Base-by-base conservation (phyloP, 2,113 vertebrate genomes). In the Galeopterus variegatus region DNA sequence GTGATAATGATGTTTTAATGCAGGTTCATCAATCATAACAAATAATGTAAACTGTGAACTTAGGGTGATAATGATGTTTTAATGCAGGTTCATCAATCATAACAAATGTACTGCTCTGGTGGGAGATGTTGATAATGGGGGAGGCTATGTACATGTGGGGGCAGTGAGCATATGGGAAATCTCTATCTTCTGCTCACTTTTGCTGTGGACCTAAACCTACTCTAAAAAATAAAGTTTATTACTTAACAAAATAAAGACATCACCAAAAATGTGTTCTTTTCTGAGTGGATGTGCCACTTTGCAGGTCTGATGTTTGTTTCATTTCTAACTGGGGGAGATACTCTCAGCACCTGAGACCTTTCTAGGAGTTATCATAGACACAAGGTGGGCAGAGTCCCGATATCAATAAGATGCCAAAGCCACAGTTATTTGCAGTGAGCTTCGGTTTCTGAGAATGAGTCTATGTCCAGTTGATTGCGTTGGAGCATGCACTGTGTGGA, bases 211-310 rank as follows among this genome's bases (percentile, higher is more conserved):
- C 28, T 83, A 36, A 67, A 83, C 67, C 50, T 85, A 24, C 72
- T 54, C 19, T 84, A 83, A 15, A 88, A 88, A 77, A 69, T 92
- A 45, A 88, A 70, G 41, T 69, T 64, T 73, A n/a, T 56, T 21
- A 36, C 33, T 54, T 69, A 8, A 26, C 36, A 41, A 48, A 41
- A 41, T 41, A 41, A 21, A 9, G 17, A 75, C 7, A 26, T 6
- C n/a, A 17, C 14, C 28, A 41, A 81, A 87, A 72, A 28, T 75
- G 60, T 54, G 2, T 64, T 19, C 31, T 91, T 87, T 90, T 4
- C 31, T 82, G n/a, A 93, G 11, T 76, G 15, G 82, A 26, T 77
- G 1, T 56, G 45, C 12, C 70, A 41, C 52, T 90, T 76, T 76
- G 33, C 17, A 33, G 18, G 48, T 70, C 75, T 67, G 23, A 73